phyloP scores from a whole-genome alignment of 2,113 vertebrate species.

The Anseranas semipalmata region DNA sequence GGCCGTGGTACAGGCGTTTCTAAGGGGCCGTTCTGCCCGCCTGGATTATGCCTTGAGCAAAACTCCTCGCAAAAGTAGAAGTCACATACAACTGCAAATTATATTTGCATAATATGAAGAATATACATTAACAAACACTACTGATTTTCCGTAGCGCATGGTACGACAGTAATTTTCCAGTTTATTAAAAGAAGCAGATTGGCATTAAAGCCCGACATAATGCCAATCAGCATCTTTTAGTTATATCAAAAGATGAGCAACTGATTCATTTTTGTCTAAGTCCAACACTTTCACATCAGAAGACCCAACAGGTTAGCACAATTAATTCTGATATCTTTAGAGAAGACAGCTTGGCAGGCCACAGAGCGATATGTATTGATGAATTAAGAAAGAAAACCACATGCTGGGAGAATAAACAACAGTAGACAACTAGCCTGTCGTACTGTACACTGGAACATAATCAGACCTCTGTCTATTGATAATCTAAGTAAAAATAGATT shows the following conservation, averaged over 20 bases:
- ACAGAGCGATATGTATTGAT: neutral
- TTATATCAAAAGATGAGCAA: neutral
- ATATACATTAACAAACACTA: neutral
- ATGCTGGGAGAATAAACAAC: neutral
- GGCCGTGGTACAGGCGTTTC: neutral
- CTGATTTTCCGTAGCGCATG: neutral
- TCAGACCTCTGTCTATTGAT: too few species aligned
- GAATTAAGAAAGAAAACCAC: neutral
- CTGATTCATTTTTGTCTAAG: neutral
- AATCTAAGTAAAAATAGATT: slow-evolving; percentile 1
- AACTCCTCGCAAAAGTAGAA: neutral
- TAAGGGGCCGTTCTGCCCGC: neutral
- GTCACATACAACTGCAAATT: neutral
- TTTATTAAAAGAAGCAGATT: neutral
- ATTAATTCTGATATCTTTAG: neutral
- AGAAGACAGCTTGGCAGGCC: neutral
- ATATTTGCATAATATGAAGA: neutral
- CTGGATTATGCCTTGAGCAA: neutral
- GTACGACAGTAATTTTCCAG: neutral
- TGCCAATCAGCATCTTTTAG: neutral
- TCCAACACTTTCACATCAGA: neutral
- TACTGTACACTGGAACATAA: neutral
- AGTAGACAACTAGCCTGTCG: neutral
- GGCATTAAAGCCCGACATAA: neutral
- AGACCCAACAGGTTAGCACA: neutral